Percentiles rank a stretch among this genome's conserved stretches.
phyloP scores from a whole-genome alignment of 1,140 invertebrate species.

The Drosophila funebris region DNA sequence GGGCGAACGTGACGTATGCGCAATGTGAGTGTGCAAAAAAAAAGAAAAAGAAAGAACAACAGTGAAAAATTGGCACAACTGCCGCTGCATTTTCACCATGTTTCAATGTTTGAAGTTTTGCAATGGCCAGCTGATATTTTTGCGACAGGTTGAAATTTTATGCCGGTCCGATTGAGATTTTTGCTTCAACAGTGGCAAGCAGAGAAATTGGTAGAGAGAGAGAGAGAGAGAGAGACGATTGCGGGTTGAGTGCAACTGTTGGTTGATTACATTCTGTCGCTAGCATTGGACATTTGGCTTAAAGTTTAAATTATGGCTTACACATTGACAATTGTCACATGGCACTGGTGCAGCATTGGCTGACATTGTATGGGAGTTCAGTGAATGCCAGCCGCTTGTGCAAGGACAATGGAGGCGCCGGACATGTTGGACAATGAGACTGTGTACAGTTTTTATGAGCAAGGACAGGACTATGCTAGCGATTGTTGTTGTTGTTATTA shows the following conservation, averaged over 20 bases:
- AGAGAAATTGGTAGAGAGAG: not conserved
- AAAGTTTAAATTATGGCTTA: constrained; percentile 73
- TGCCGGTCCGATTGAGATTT: constrained; percentile 1
- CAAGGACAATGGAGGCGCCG: constrained; percentile 56
- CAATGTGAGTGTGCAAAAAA: constrained; percentile 49
- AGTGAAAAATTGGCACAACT: constrained; percentile 33
- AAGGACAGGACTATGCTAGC: not conserved
- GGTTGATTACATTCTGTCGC: constrained; percentile 47
- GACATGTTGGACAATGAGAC: constrained; percentile 23
- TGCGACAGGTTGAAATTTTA: constrained; percentile 30
- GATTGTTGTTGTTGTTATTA: constrained; percentile 9
- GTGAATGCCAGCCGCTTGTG: constrained; percentile 41
- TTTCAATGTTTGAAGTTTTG: constrained; percentile 9
- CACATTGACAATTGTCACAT: constrained; percentile 72
- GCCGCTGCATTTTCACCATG: constrained; percentile 22
- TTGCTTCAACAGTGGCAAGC: not conserved
- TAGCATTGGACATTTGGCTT: constrained; percentile 31
- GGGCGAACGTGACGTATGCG: constrained; percentile 67
- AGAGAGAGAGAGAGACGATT: not conserved
- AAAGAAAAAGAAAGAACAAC: not conserved
- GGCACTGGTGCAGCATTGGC: constrained; percentile 19
- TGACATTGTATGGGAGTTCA: constrained; percentile 42
- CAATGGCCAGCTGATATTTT: constrained; percentile 28
- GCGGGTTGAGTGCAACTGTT: not conserved
- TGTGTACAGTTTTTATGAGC: constrained; percentile 29